These are phyloP conservation scores for Penaeus chinensis DNA, from an alignment of 1,140 invertebrate genomes.

Conservation along the genomic window DNA sequence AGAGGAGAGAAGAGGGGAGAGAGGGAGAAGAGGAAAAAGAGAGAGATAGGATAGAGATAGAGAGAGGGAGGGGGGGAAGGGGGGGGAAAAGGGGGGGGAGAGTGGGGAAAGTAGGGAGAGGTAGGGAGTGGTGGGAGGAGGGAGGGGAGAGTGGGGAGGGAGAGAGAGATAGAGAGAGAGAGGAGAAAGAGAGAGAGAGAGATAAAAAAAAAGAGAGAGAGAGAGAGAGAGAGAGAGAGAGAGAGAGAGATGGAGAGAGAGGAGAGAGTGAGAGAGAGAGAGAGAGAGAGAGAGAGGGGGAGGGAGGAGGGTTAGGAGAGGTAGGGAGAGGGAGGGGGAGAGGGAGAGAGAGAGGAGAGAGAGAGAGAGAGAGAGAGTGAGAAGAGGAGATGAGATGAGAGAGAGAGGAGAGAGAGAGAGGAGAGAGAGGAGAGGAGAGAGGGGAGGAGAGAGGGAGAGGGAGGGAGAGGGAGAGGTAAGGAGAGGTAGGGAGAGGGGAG, in stretches of 20 bases:
- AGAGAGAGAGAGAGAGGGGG: not conserved
- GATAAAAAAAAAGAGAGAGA: not conserved
- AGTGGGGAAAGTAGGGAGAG: not conserved
- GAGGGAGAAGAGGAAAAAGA: not conserved
- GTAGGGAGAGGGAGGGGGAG: not conserved
- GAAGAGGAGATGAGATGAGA: not conserved
- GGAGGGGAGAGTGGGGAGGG: not conserved
- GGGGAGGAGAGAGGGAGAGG: not conserved
- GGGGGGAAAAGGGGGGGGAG: not conserved
- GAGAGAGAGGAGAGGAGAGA: no score
- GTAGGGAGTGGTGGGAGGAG: not conserved
- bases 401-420: not conserved
- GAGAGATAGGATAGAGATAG: not conserved
- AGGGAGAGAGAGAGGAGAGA: not conserved
- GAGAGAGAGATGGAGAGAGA: not conserved
- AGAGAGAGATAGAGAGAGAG: not conserved
- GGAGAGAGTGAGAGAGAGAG: not conserved
- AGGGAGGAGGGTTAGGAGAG: not conserved
- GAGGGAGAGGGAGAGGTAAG: not conserved
- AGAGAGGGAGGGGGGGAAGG: no score
- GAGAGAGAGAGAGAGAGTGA: not conserved
- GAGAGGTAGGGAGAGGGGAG: not conserved
- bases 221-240: constrained; percentile 10
- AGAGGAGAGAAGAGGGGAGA: not conserved
- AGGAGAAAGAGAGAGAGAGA: not conserved